Evolutionary conservation across 2,113 vertebrate species (phyloP), one percentile per base, ranked within the genome.

Genomic region (Equus quagga): DNA sequence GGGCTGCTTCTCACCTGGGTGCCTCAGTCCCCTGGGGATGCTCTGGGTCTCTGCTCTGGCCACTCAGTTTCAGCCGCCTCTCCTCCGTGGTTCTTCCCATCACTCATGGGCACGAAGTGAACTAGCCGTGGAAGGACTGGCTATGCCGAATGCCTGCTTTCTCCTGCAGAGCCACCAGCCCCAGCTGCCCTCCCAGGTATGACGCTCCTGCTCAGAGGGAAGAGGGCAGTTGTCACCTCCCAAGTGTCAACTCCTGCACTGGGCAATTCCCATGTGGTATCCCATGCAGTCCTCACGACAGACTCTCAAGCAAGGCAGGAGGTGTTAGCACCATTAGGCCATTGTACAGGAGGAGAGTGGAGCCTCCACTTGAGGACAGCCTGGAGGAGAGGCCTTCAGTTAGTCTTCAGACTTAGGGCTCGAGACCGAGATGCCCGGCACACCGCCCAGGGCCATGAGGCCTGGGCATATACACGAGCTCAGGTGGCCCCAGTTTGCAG

Each of bases 111-210:
- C 76, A 58, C 3, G 0, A 15, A n/a, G 28, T 1, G 36, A 60
- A 41, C 23, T 1, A 7, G 12, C 60, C 31, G 1, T 1, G 5
- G 69, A 54, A 49, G 60, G 14, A 36, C 23, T 15, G 62, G 24
- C 19, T 26, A 1, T 19, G 65, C 5, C 0, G 1, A 79, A 3
- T 0, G 0, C 21, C n/a, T 13, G 6, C 41, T 46, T 23, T 65
- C 49, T 51, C 49, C 56, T 10, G 4, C 0, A 7, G 36, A 82
- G 56, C 36, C 49, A 10, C 15, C 12, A 6, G 7, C 3, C 17
- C 23, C 21, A 12, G 23, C 33, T 46, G 24, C 44, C 23, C 44
- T 6, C 65, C 62, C 11, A 26, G 18, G 46, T 24, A 17, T 33
- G 10, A 17, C 4, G 41, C 46, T 89, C 58, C 80, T 21, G 18